Conservation (phyloP, 2,888 invertebrate species). For the Augochlorella aurata region DNA sequence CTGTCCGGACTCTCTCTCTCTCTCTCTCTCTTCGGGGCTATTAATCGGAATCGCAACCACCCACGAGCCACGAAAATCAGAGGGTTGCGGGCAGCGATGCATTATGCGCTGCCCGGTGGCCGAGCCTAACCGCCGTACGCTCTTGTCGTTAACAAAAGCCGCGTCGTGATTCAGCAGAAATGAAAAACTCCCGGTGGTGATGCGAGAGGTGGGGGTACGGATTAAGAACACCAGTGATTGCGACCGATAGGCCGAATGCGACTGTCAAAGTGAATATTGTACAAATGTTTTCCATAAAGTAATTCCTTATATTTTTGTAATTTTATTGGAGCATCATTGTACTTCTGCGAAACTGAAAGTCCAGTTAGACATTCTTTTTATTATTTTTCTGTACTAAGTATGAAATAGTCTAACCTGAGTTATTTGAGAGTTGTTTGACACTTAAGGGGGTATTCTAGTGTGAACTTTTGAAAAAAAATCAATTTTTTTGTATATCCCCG, state of each 20-base stretch:
- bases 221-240: not conserved
- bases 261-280: not conserved
- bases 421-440: no score
- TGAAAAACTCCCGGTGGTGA: not conserved
- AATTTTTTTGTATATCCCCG: no score
- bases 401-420: no score
- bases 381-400: no score
- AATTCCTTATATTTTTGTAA: no score
- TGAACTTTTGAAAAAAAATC: no score
- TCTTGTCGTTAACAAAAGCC: conserved; percentile 6
- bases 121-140: conserved; percentile 7
- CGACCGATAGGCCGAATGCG: not conserved
- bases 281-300: not conserved
- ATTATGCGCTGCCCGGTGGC: conserved; percentile 19
- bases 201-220: not conserved
- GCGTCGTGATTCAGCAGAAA: conserved; percentile 8
- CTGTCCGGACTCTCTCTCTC: not conserved
- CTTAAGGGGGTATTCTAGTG: no score
- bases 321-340: no score
- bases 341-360: no score
- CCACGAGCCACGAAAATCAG: conserved; percentile 49
- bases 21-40: conserved; percentile 1
- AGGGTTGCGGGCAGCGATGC: conserved; percentile 10
- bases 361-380: no score
- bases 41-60: conserved; percentile 57